Percentiles rank a stretch among this genome's conserved stretches.
Evolutionary conservation across 2,113 vertebrate genomes (phyloP).

Genomic region (Parus major): DNA sequence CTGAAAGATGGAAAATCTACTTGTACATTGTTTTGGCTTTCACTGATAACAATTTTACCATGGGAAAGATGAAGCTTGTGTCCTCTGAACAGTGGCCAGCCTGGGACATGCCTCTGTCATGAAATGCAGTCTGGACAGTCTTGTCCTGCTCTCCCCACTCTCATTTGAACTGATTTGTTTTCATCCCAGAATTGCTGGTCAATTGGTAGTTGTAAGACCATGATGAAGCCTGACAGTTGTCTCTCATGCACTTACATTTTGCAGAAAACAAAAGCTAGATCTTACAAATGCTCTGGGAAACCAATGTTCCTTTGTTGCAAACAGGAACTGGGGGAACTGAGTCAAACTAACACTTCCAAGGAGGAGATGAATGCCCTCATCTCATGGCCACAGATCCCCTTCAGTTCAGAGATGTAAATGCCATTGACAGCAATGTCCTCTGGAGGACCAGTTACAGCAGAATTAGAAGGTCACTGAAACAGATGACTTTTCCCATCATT

Average conservation of each 20-base stretch:
- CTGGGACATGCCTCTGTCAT: neutral
- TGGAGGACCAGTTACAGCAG: neutral
- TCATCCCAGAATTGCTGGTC: neutral
- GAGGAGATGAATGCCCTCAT: neutral
- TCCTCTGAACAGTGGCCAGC: neutral
- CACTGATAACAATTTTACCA: neutral
- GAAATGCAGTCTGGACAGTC: neutral
- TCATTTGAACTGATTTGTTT: neutral
- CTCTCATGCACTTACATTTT: neutral
- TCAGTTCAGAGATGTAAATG: slow-evolving; percentile 7
- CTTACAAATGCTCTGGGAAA: neutral
- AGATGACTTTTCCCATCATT: slow-evolving; percentile 4
- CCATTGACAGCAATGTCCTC: slow-evolving; percentile 1
- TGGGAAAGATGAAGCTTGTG: neutral
- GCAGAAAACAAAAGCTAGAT: neutral
- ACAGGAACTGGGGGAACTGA: neutral
- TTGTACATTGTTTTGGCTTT: neutral
- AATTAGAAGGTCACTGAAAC: slow-evolving; percentile 7
- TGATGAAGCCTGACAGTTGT: neutral
- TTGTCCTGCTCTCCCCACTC: neutral
- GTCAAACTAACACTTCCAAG: neutral
- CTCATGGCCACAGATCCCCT: neutral
- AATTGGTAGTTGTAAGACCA: neutral
- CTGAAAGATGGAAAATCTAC: slow-evolving; percentile 2
- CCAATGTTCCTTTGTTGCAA: neutral